Base-by-base conservation (phyloP, 2,113 vertebrate species). In the Cricetomys ansorgei region DNA sequence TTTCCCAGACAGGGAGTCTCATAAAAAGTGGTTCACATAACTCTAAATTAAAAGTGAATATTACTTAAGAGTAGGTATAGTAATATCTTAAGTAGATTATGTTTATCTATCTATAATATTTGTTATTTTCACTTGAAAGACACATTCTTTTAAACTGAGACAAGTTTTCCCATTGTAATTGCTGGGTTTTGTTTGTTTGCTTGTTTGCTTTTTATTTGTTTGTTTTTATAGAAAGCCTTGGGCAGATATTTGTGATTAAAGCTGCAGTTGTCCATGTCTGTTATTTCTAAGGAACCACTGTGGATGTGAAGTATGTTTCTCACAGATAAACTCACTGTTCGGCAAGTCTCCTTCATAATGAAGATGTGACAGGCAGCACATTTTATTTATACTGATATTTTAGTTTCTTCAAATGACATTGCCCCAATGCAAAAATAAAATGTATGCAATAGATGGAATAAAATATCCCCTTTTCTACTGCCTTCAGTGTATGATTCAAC, bases 21-120 rank as follows among this genome's bases (percentile, higher is more conserved):
- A 64, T 16, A n/a, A 16, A 80, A 3, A 50, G 29, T 62, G 13
- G 6, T 64, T 92, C 70, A 94, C 11, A 15, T 92, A 62, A 80
- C n/a, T 81, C 31, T 81, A 94, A 95, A 75, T 92, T 84, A 84
- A 94, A 93, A 92, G 9, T 65, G 45, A 86, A 0, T 94, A 34
- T 89, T 34, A 34, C 48, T 88, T 94, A 67, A 85, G 92, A 67
- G 50, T 93, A 64, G 92, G 43, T 67, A 73, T 75, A 27, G 5
- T 88, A 77, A 62, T 86, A 19, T 73, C 3, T 25, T 88, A 77
- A 92, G 9, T 80, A 86, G 50, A 76, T 62, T 76, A 53, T 9
- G 25, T 92, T n/a, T 93, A 43, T 79, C 27, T 27, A 40, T 59
- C 40, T 40, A 8, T 83, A 40, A 70, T 93, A 79, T 88, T 89